These are phyloP conservation scores for Coptodon rendalli DNA, from an alignment of 2,113 vertebrate genomes.

Conservation along the genomic window DNA sequence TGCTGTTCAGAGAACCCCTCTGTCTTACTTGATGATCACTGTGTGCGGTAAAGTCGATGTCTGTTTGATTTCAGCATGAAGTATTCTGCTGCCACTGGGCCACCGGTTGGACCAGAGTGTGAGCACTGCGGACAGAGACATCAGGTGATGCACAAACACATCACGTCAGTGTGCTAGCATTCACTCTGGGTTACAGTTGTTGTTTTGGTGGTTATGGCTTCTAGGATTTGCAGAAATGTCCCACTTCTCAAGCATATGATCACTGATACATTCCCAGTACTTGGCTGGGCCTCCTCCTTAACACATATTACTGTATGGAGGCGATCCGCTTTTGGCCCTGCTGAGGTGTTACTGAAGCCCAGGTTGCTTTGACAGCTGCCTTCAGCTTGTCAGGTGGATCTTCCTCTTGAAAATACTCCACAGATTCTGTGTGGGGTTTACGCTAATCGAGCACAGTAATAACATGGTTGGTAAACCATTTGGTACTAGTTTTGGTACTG, in stretches of 20 bases:
- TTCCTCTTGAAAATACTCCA: not conserved
- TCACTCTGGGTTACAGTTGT: not conserved
- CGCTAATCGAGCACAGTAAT: not conserved
- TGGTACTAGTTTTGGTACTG: not conserved
- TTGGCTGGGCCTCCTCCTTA: not conserved
- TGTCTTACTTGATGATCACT: not conserved
- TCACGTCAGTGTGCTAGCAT: not conserved
- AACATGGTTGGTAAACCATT: not conserved
- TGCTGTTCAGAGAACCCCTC: not conserved
- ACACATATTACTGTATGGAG: not conserved
- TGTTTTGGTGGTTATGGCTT: not conserved
- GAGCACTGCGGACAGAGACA: slow-evolving; percentile 85
- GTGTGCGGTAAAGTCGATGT: not conserved
- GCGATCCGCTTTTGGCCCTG: not conserved
- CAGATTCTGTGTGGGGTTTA: not conserved
- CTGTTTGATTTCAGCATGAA: slow-evolving; percentile 74
- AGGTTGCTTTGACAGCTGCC: not conserved
- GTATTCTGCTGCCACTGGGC: slow-evolving; percentile 82
- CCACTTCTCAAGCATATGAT: not conserved
- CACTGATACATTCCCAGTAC: not conserved
- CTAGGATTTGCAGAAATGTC: not conserved
- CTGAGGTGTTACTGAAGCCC: not conserved
- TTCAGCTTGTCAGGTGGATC: not conserved
- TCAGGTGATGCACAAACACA: slow-evolving; percentile 67
- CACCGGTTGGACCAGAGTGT: slow-evolving; percentile 76